A percentile compares a stretch with the other conserved stretches of the same genome.
Conservation (phyloP, 2,113 vertebrate species). For the Hippolais icterina region DNA sequence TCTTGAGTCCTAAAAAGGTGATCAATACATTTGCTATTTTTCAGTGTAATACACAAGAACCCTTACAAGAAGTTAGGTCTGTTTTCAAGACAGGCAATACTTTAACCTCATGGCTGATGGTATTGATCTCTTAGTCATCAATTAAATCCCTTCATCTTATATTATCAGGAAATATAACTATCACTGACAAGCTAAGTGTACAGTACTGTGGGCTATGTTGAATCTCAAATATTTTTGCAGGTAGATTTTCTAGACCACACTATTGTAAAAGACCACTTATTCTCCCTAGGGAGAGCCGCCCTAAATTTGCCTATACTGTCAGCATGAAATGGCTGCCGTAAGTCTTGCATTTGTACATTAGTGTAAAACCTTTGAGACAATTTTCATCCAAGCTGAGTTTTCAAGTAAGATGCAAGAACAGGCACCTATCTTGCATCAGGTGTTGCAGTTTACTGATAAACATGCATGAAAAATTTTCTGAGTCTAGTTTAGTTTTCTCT, state of each 20-base stretch:
- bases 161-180: background rate
- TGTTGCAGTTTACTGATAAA: background rate
- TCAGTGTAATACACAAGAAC: background rate
- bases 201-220: background rate
- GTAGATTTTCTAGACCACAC: background rate
- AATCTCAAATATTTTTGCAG: background rate
- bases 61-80: background rate
- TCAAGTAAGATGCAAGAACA: background rate
- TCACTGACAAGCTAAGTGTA: background rate
- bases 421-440: background rate
- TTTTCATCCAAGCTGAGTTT: background rate
- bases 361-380: background rate
- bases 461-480: background rate
- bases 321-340: background rate
- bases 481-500: background rate
- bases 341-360: background rate
- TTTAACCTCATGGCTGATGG: background rate
- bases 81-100: background rate
- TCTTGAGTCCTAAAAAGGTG: background rate
- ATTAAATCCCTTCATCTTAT: background rate
- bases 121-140: background rate
- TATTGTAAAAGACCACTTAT: background rate
- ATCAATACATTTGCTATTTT: background rate
- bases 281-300: background rate
- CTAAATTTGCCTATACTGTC: background rate